A percentile compares a stretch with the other conserved stretches of the same genome.
phyloP scores from a whole-genome alignment of 2,113 vertebrate genomes.

The Prolemur simus region DNA sequence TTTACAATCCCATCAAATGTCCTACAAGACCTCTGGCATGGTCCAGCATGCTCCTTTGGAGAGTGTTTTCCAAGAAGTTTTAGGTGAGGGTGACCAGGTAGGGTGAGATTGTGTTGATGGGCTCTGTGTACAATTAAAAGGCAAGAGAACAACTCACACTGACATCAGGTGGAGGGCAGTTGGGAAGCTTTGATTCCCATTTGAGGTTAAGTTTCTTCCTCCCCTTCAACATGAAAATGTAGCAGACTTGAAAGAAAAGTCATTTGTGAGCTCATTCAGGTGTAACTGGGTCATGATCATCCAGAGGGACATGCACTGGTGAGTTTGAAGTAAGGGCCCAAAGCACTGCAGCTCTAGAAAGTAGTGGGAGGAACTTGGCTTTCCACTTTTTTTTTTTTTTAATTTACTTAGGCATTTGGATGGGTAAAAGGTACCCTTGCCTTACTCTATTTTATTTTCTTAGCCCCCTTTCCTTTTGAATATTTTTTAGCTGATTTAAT shows the following conservation, averaged over 20 bases:
- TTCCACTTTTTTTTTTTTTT: background rate
- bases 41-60: background rate
- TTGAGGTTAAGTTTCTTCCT: background rate
- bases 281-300: background rate
- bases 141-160: background rate
- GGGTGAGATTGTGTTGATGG: background rate
- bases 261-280: background rate
- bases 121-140: background rate
- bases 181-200: background rate
- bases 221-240: background rate
- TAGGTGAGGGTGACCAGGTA: background rate
- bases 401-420: background rate
- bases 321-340: background rate
- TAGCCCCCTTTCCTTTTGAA: background rate
- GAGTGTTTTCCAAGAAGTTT: background rate
- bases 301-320: background rate
- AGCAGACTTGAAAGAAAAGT: background rate
- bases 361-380: background rate
- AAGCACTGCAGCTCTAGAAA: background rate
- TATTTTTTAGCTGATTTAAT: background rate
- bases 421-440: background rate
- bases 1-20: background rate
- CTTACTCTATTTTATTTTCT: constrained; percentile 5
- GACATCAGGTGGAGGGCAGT: background rate
- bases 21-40: background rate